phyloP scores from a whole-genome alignment of 1,140 invertebrate genomes.

The Andricus grossulariae region DNA sequence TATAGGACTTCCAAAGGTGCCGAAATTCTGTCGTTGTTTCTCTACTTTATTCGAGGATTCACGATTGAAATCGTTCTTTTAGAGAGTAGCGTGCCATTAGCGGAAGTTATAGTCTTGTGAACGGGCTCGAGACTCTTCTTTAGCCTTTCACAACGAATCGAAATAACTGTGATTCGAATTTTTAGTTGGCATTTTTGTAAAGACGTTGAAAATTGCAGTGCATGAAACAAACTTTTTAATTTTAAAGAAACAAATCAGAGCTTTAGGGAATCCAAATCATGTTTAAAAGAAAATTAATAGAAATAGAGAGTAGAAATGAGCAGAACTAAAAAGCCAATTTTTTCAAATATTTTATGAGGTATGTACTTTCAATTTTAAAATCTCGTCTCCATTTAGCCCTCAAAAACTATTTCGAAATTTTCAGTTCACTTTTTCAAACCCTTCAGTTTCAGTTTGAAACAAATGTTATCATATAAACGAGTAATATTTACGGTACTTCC shows the following conservation, averaged over 20 bases:
- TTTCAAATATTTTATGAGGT: no score
- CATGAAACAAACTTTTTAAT: neutral
- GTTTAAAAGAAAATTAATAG: no score
- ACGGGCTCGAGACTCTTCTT: slow-evolving; percentile 16
- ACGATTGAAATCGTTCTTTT: neutral
- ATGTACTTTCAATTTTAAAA: no score
- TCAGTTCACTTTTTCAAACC: no score
- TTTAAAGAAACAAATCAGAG: neutral
- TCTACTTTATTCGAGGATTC: neutral
- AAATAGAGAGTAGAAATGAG: no score
- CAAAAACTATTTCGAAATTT: no score
- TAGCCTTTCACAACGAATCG: slow-evolving; percentile 14
- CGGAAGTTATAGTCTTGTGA: slow-evolving; percentile 17
- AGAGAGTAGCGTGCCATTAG: slow-evolving; percentile 23
- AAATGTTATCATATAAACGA: no score
- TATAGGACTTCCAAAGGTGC: neutral
- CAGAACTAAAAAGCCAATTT: no score
- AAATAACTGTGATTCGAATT: neutral
- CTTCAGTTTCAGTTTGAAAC: no score
- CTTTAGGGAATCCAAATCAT: no score
- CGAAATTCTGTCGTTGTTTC: neutral
- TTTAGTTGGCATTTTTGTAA: neutral
- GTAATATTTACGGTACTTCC: no score
- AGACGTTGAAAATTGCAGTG: neutral
- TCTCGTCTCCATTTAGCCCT: no score